Base-by-base conservation (phyloP, 2,113 vertebrate species). In the Candoia aspera region DNA sequence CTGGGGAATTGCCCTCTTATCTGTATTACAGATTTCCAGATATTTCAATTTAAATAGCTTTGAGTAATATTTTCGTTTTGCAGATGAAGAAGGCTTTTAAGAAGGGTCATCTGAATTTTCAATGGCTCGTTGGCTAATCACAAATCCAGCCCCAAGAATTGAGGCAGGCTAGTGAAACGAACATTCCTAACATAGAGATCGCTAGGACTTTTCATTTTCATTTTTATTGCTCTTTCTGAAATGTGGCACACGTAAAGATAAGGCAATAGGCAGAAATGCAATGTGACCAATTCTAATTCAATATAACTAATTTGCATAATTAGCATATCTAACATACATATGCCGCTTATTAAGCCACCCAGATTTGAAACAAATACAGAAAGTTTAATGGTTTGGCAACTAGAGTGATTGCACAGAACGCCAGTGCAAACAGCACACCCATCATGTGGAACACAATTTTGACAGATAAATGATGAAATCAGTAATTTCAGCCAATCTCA, bases 241-340 rank as follows among this genome's bases (percentile, higher is more conserved):
- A 49, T 19, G 29, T 53, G 26, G 6, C 68, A 60, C 64, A 26
- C 6, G 6, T 62, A 68, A 29, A 64, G 59, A 68, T 89, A 89
- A 89, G 87, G 59, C 59, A 64, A 53, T n/a, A n/a, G 60, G 60
- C 29, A 49, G 60, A 68, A 68, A 89, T 68, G 88, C 60, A 68
- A 53, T 53, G 12, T 21, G 88, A 68, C 29, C 33, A 33, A 89
- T 68, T 53, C 60, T 3, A 89, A 89, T 68, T 53, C 64, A 26
- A 26, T n/a, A 19, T n/a, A 29, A 68, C 60, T 53, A 23, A 89
- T 89, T 68, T 68, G 46, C 88, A 68, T 68, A 49, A 89, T 89
- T 89, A 68, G 88, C 64, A 89, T 89, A 53, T 62, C 87, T 68
- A 68, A 68, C 53, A 89, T 64, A 89, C 60, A 89, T 89, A 89